These are phyloP conservation scores for Centrocercus urophasianus DNA, from an alignment of 2,113 vertebrate genomes.

Conservation along the genomic window DNA sequence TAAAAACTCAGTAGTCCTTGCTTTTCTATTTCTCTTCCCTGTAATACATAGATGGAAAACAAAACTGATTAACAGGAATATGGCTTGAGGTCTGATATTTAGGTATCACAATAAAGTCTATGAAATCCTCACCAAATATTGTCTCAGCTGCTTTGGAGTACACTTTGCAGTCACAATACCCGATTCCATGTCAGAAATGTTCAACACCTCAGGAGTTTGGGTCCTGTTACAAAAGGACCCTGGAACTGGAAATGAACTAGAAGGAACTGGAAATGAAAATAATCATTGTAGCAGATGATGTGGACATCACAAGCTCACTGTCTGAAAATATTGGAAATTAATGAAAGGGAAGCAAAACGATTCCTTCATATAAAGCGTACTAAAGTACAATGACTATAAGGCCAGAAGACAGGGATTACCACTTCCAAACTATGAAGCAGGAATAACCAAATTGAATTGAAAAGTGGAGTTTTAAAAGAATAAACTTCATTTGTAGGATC, in stretches of 20 bases:
- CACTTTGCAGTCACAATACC: neutral
- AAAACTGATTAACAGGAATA: neutral
- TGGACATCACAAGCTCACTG: conserved; percentile 39
- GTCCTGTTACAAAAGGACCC: conserved; percentile 27
- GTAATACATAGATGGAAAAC: neutral
- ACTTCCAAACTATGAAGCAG: neutral
- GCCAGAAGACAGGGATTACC: neutral
- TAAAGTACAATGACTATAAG: neutral
- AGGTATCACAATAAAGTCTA: neutral
- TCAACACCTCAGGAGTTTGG: conserved; percentile 25
- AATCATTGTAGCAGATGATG: conserved; percentile 49
- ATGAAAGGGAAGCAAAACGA: neutral
- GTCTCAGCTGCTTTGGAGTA: conserved; percentile 25
- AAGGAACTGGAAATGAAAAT: conserved; percentile 20
- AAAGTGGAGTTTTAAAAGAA: neutral
- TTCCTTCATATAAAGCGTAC: neutral
- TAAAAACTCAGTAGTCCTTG: neutral
- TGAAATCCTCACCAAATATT: conserved; percentile 42
- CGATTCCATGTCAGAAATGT: conserved; percentile 37
- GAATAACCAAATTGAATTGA: neutral
- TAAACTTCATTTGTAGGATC: neutral
- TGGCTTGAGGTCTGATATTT: neutral
- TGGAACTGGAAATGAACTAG: too few species aligned
- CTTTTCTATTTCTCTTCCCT: neutral
- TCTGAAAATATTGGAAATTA: conserved; percentile 30